phyloP scores from a whole-genome alignment of 2,113 vertebrate genomes.

The Morone chrysops region DNA sequence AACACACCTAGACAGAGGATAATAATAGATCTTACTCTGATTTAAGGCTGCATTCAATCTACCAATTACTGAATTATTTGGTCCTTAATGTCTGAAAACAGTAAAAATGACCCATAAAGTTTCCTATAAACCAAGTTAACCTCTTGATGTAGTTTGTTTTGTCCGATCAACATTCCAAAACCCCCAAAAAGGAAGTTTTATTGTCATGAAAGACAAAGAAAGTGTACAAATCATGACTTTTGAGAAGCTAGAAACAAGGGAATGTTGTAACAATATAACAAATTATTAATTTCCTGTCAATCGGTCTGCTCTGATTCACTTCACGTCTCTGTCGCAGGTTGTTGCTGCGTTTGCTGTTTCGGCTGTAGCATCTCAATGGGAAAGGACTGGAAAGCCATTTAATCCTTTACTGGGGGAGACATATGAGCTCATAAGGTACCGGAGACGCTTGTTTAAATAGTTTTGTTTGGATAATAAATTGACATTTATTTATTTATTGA shows the following conservation, averaged over 20 bases:
- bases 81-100: not conserved
- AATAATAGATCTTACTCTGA: not conserved
- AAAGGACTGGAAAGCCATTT: slow-evolving; percentile 98
- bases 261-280: not conserved
- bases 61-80: not conserved
- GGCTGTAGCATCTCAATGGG: slow-evolving; percentile 97
- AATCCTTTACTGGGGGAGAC: slow-evolving; percentile 97
- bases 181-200: not conserved
- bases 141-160: not conserved
- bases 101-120: not conserved
- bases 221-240: not conserved
- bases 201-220: not conserved
- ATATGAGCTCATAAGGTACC: slow-evolving; percentile 92
- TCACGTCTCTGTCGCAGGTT: slow-evolving; percentile 77
- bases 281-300: not conserved
- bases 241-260: not conserved
- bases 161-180: not conserved
- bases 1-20: not conserved
- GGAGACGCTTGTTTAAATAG: not conserved
- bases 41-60: not conserved
- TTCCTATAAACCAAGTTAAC: not conserved
- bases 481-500: not conserved
- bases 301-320: not conserved
- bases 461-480: not conserved
- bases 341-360: slow-evolving; percentile 97